A percentile compares a stretch with the other conserved stretches of the same genome.
phyloP scores from a whole-genome alignment of 2,888 invertebrate species.

The Lampropteryx suffumata region DNA sequence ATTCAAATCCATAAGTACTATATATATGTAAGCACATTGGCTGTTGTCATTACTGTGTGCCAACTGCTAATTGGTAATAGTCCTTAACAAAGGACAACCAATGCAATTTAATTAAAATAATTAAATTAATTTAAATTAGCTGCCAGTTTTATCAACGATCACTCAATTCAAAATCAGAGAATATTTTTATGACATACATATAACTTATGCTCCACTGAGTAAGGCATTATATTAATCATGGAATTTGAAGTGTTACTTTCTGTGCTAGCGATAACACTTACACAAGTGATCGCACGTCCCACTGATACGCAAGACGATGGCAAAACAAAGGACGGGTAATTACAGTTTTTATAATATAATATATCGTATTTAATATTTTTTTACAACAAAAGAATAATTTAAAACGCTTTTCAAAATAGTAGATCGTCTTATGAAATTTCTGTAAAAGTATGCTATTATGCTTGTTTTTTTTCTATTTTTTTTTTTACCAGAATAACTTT shows the following conservation, averaged over 20 bases:
- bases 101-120: conserved; percentile 24
- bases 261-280: conserved; percentile 41
- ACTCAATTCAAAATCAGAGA: conserved; percentile 15
- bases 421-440: no score
- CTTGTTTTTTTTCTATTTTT: no score
- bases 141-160: conserved; percentile 5
- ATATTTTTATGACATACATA: conserved; percentile 27
- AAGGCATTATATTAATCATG: conserved; percentile 38
- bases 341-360: neutral
- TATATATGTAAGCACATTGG: conserved; percentile 1
- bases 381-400: no score
- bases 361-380: no score
- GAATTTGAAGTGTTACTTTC: conserved; percentile 35
- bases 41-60: conserved; percentile 31
- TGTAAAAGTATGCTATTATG: no score
- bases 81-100: conserved; percentile 43
- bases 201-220: conserved; percentile 35
- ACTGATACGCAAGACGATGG: conserved; percentile 17
- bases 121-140: conserved; percentile 8
- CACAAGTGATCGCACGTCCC: conserved; percentile 42
- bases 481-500: no score
- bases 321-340: conserved; percentile 27
- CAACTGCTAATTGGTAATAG: conserved; percentile 47
- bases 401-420: no score
- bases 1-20: no score